Percentiles rank a stretch among this genome's conserved stretches.
phyloP scores from a whole-genome alignment of 2,888 invertebrate species.

The Graphium colonna region DNA sequence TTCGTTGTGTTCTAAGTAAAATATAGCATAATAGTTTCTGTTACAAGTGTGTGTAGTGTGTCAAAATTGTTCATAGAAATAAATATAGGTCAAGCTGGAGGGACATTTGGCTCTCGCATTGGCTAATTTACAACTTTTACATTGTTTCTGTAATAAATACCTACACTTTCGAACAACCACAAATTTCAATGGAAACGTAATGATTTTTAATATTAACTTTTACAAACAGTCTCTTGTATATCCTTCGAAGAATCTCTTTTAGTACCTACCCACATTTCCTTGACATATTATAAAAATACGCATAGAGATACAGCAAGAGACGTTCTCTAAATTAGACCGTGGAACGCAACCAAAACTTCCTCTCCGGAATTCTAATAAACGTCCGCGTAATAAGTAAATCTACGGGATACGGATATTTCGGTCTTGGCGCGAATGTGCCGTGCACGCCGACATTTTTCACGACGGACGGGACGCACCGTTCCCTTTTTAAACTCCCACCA shows the following conservation, averaged over 20 bases:
- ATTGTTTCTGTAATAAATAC: background rate
- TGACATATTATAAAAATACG: too few relatives aligned
- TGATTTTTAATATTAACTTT: too few relatives aligned
- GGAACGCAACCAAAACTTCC: background rate
- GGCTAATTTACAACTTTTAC: background rate
- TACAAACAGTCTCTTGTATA: too few relatives aligned
- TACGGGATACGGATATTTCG: slow-evolving; percentile 56
- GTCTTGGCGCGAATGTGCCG: slow-evolving; percentile 51
- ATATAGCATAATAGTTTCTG: slow-evolving; percentile 18
- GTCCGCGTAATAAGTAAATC: slow-evolving; percentile 11
- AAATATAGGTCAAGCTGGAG: background rate
- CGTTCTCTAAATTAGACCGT: background rate
- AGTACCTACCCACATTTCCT: too few relatives aligned
- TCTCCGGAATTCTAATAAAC: background rate
- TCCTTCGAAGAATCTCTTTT: too few relatives aligned
- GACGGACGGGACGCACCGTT: slow-evolving; percentile 32
- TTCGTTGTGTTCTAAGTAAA: slow-evolving; percentile 6
- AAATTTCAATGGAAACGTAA: too few relatives aligned
- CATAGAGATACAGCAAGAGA: too few relatives aligned
- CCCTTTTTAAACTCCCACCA: slow-evolving; percentile 50
- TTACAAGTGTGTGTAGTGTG: slow-evolving; percentile 19
- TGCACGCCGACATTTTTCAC: slow-evolving; percentile 51
- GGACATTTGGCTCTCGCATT: background rate
- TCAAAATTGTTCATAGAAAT: background rate
- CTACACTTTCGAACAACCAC: too few relatives aligned